A percentile compares a stretch with the other conserved stretches of the same genome.
Evolutionary conservation across 2,888 invertebrate genomes (phyloP).

Genomic region (Chrysolina oricalcia): DNA sequence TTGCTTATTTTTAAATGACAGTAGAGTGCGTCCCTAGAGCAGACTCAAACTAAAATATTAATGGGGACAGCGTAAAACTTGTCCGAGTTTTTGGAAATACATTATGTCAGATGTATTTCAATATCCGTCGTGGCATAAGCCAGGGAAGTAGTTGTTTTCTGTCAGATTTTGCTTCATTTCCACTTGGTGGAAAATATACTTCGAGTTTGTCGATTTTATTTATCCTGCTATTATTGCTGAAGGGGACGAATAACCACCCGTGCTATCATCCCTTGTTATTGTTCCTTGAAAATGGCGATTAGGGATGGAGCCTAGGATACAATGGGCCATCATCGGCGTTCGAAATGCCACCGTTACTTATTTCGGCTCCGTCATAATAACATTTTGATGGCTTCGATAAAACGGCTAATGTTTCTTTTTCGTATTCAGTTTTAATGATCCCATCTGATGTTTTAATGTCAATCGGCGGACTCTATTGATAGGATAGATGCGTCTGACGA

Average conservation of each 20-base stretch:
- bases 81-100: no score
- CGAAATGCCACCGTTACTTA: conserved; percentile 20
- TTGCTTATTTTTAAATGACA: no score
- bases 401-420: conserved; percentile 12
- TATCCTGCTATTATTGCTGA: background rate
- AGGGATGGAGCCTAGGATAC: background rate
- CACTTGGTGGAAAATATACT: no score
- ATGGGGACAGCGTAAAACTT: no score
- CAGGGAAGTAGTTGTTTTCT: no score
- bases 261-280: conserved; percentile 13
- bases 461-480: conserved; percentile 15
- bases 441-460: conserved; percentile 24
- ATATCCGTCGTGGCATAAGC: no score
- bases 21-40: no score
- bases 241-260: background rate
- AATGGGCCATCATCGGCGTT: conserved; percentile 16
- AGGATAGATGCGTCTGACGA: conserved; percentile 10
- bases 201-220: no score
- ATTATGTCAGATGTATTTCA: no score
- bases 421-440: conserved; percentile 15
- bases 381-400: conserved; percentile 21
- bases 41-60: no score
- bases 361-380: conserved; percentile 16
- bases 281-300: background rate
- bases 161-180: no score